A percentile compares a stretch with the other conserved stretches of the same genome.
phyloP scores from a whole-genome alignment of 2,113 vertebrate genomes.

The Tinamus guttatus region DNA sequence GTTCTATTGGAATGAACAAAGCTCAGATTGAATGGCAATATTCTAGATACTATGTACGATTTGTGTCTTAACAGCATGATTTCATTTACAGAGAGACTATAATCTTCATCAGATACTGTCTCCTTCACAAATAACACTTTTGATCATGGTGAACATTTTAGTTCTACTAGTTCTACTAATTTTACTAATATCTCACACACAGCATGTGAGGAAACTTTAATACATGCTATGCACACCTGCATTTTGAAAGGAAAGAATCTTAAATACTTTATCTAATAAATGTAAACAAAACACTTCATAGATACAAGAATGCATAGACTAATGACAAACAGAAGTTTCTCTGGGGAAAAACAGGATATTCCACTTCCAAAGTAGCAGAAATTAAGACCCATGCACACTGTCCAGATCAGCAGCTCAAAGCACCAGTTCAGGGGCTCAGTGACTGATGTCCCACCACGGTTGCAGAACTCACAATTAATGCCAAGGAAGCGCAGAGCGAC shows the following conservation, averaged over 20 bases:
- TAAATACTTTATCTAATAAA: neutral
- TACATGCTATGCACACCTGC: rapidly evolving
- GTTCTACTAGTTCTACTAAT: neutral
- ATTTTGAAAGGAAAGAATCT: neutral
- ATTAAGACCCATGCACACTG: neutral
- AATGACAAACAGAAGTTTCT: neutral
- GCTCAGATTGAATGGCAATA: neutral
- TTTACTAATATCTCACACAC: neutral
- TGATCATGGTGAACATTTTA: neutral
- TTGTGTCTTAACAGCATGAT: neutral
- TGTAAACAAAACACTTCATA: neutral
- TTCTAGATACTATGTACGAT: neutral
- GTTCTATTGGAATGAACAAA: neutral
- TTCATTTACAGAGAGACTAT: neutral
- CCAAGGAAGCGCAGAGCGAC: no score
- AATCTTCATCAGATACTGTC: rapidly evolving
- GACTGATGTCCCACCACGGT: neutral
- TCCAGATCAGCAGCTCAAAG: neutral
- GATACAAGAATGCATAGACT: neutral
- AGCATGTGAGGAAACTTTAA: neutral
- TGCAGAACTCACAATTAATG: neutral
- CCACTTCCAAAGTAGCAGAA: neutral
- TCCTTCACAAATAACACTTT: neutral
- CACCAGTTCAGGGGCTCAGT: neutral
- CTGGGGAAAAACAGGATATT: neutral